Percentiles rank a stretch among this genome's conserved stretches.
These are phyloP conservation scores for Bubalus kerabau DNA, from an alignment of 2,113 vertebrate species.

Conservation along the genomic window DNA sequence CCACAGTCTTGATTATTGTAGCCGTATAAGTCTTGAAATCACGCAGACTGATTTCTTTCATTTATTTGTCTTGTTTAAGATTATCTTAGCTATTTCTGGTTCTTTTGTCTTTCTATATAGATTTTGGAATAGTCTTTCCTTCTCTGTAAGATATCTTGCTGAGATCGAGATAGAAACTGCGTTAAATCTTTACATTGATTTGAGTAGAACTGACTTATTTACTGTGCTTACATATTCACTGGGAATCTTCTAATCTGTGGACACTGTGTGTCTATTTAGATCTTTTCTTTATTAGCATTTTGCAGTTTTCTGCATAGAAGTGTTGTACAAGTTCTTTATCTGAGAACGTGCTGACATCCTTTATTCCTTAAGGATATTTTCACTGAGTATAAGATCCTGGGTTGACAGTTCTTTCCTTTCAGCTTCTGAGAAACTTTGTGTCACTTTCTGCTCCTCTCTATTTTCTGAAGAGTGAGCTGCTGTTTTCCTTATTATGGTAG, in stretches of 20 bases:
- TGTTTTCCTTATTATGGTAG: background rate
- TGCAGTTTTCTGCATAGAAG: background rate
- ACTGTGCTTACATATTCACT: background rate
- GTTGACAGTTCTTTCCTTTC: background rate
- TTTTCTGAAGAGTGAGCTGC: background rate
- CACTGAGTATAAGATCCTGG: background rate
- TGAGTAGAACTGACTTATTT: background rate
- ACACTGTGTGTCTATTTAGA: background rate
- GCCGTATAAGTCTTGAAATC: background rate
- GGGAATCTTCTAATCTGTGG: background rate
- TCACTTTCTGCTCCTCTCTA: background rate
- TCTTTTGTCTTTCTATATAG: background rate
- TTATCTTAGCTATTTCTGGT: background rate
- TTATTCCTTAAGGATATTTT: background rate
- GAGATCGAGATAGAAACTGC: background rate
- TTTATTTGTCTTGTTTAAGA: background rate
- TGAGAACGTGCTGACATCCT: background rate
- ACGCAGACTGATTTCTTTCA: background rate
- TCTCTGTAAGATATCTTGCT: background rate
- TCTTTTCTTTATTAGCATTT: background rate
- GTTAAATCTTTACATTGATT: background rate
- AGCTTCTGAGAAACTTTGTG: background rate
- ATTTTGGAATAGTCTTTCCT: background rate
- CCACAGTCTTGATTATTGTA: background rate
- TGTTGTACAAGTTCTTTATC: background rate